A percentile compares a stretch with the other conserved stretches of the same genome.
Conservation (phyloP, 2,888 invertebrate species). For the Nycteola revayana region DNA sequence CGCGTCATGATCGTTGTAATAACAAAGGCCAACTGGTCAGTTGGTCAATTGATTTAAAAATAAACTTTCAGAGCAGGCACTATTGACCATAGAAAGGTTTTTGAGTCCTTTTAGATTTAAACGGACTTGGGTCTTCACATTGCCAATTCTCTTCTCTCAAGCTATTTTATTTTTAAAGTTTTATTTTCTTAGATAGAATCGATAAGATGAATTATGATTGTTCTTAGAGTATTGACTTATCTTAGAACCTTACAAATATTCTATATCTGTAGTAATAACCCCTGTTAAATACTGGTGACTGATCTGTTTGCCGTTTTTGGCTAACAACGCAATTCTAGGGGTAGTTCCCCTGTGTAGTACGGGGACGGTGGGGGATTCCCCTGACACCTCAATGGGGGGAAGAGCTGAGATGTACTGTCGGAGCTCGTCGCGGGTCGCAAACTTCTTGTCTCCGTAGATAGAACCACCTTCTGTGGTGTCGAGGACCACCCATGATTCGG, state of each 20-base stretch:
- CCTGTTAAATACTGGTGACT: constrained; percentile 53
- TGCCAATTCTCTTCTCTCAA: no score
- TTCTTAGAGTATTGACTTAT: no score
- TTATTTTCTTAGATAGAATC: no score
- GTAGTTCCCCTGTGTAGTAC: constrained; percentile 35
- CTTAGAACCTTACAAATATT: constrained; percentile 56
- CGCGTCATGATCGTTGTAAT: no score
- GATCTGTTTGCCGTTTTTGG: constrained; percentile 50
- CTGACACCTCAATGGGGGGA: constrained; percentile 30
- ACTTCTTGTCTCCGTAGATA: constrained; percentile 55
- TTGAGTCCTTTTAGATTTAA: no score
- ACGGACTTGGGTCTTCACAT: no score
- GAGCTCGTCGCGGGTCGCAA: constrained; percentile 50
- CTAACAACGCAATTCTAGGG: constrained; percentile 48
- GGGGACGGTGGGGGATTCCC: constrained; percentile 31
- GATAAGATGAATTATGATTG: no score
- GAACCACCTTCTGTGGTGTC: constrained; percentile 33
- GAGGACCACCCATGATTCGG: constrained; percentile 46
- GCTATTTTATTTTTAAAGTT: no score
- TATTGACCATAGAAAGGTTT: no score
- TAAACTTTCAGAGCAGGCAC: no score
- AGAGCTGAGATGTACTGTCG: constrained; percentile 37
- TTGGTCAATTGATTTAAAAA: no score
- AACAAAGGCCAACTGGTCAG: no score
- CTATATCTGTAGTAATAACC: constrained; percentile 42